Conservation (phyloP, 1,140 invertebrate genomes). For the Centruroides vittatus region DNA sequence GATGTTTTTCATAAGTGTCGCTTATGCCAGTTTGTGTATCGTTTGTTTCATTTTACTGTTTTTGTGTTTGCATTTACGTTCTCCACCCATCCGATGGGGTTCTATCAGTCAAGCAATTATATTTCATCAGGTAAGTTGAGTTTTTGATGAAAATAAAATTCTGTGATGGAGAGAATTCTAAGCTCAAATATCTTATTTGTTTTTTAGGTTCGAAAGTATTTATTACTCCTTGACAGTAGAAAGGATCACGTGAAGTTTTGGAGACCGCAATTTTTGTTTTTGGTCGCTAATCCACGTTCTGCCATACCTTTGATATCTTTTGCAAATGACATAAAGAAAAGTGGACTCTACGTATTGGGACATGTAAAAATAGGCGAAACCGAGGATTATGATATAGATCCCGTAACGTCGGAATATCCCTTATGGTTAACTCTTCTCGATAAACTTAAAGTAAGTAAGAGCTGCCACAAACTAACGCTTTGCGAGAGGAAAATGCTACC, state of each 20-base stretch:
- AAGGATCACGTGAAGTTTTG: conserved; percentile 99
- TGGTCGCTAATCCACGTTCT: conserved; percentile 83
- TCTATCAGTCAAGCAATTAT: conserved; percentile 97
- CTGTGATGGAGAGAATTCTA: too few relatives aligned
- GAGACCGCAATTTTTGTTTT: conserved; percentile 89
- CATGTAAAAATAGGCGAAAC: conserved; percentile 55
- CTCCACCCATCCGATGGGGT: conserved; percentile 81
- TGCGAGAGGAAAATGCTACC: too few relatives aligned
- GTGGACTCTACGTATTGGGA: conserved; percentile 86
- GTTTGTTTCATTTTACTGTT: conserved; percentile 71
- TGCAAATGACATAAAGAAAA: conserved; percentile 97
- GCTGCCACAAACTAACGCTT: too few relatives aligned
- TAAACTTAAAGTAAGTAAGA: conserved; percentile 52
- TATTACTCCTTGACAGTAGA: conserved; percentile 83
- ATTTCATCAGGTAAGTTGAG: conserved; percentile 72
- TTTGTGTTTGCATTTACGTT: conserved; percentile 79
- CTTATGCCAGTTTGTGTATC: conserved; percentile 77
- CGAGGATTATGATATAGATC: conserved; percentile 39
- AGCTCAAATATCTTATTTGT: neutral
- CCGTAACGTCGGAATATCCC: conserved; percentile 55
- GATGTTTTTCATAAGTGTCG: conserved; percentile 90
- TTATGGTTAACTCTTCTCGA: conserved; percentile 79
- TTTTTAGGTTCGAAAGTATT: conserved; percentile 77
- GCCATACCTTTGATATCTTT: conserved; percentile 86
- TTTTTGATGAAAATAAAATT: too few relatives aligned